Evolutionary conservation across 2,113 vertebrate genomes (phyloP).

Genomic region (Pelobates fuscus): DNA sequence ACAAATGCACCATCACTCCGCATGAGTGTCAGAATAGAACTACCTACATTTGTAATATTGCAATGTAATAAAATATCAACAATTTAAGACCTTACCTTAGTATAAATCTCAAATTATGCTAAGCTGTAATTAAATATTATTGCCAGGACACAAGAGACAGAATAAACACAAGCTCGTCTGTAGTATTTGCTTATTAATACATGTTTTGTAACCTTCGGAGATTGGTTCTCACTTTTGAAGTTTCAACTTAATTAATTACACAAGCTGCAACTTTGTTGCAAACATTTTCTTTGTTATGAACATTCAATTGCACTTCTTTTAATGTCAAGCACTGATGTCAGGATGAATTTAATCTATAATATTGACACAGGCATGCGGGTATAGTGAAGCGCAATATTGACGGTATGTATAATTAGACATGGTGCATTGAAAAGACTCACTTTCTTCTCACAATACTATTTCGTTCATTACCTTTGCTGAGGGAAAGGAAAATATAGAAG

Average conservation of each 20-base stretch:
- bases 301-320: slow-evolving; percentile 10
- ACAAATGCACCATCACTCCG: no score
- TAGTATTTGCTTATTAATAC: not conserved
- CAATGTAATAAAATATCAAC: no score
- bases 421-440: slow-evolving; percentile 14
- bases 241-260: not conserved
- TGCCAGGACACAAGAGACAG: not conserved
- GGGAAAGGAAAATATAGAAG: not conserved
- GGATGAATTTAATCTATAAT: slow-evolving; percentile 41
- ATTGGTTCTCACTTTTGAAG: not conserved
- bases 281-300: slow-evolving; percentile 6
- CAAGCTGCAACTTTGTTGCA: not conserved
- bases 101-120: no score
- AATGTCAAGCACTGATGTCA: slow-evolving; percentile 30
- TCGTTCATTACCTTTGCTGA: slow-evolving; percentile 21
- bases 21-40: no score
- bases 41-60: no score
- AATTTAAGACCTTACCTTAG: no score
- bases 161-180: not conserved
- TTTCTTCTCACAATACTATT: slow-evolving; percentile 5
- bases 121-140: not conserved
- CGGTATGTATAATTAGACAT: slow-evolving; percentile 27
- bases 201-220: not conserved
- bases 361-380: slow-evolving; percentile 18
- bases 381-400: slow-evolving; percentile 31